phyloP scores from a whole-genome alignment of 2,888 invertebrate genomes.

The Leptopilina drosophilae region DNA sequence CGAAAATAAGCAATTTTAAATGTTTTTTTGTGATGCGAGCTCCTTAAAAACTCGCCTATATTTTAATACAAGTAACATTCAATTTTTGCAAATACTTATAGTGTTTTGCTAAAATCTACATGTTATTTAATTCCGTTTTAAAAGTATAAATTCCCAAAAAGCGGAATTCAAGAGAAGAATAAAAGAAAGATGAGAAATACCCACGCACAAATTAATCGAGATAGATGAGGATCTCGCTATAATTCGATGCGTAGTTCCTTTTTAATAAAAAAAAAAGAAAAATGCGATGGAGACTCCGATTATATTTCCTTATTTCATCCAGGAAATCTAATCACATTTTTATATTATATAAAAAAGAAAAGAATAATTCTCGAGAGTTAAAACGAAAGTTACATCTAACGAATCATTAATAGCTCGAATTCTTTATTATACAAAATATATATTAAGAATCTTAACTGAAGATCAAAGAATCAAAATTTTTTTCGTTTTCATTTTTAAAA shows the following conservation, averaged over 20 bases:
- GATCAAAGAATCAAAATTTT: slow-evolving; percentile 16
- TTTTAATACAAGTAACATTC: slow-evolving; percentile 34
- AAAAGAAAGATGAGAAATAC: neutral
- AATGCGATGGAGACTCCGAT: slow-evolving; percentile 3
- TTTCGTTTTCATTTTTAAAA: neutral
- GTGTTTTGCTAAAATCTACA: slow-evolving; percentile 24
- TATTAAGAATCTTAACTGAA: slow-evolving; percentile 7
- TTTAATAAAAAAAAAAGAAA: neutral
- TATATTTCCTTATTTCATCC: slow-evolving; percentile 20
- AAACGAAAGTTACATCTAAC: neutral
- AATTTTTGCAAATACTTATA: slow-evolving; percentile 34
- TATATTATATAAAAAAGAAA: neutral
- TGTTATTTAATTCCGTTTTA: slow-evolving; percentile 30
- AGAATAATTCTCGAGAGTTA: neutral
- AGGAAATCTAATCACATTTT: neutral
- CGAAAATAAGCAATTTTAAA: slow-evolving; percentile 34
- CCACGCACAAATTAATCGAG: slow-evolving; percentile 35
- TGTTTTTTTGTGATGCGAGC: slow-evolving; percentile 33
- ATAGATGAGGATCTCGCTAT: neutral
- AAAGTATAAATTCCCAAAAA: neutral
- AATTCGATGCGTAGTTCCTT: slow-evolving; percentile 18
- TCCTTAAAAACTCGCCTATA: slow-evolving; percentile 25
- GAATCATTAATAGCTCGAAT: slow-evolving; percentile 23
- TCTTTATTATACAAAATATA: slow-evolving; percentile 4
- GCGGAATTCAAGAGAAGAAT: neutral